Evolutionary conservation across 2,113 vertebrate genomes (phyloP), one percentile per base, ranked within the genome.

Genomic region (Gallinago media): DNA sequence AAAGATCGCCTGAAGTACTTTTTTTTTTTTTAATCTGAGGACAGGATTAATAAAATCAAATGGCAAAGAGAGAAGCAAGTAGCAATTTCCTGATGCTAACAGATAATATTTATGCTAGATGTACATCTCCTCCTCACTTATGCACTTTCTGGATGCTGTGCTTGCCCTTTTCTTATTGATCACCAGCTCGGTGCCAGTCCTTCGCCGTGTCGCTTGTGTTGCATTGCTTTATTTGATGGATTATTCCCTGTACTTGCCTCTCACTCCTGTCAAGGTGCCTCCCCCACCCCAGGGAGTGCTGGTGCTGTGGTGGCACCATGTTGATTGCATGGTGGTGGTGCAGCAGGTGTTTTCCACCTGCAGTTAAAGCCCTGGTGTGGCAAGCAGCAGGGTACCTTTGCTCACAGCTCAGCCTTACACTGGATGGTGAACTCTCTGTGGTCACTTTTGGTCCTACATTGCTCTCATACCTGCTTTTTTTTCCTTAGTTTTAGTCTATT

Each of bases 271-370:
- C 32, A 3, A 13, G 1, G 8, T 21, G 9, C 52, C 3, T n/a
- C 6, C 5, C 13, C 5, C 22, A 3, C 17, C 3, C 21, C 15
- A 11, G 1, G 73, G 61, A 50, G 19, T 10, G 14, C 36, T 18
- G 40, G 38, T 59, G 66, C 27, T 54, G 27, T 1, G 0, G 16
- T 26, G 38, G 29, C 62, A 40, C 21, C 0, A 0, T 47, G 50
- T 13, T 0, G 3, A 7, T 31, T 59, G 5, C 1, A 0, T 21
- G 50, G n/a, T 40, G 55, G n/a, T 34, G 67, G 18, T 1, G 1
- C 72, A 63, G 80, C 93, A 81, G 76, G 84, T 94, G 68, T 14
- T 22, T 74, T 55, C 68, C 76, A 61, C 36, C 67, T 78, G 52
- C 66, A 29, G 25, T 13, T 49, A 23, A 55, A 82, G 47, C 52